A percentile compares a stretch with the other conserved stretches of the same genome.
These are phyloP conservation scores for Gymnothorax javanicus DNA, from an alignment of 2,797 vertebrate species.

Conservation along the genomic window DNA sequence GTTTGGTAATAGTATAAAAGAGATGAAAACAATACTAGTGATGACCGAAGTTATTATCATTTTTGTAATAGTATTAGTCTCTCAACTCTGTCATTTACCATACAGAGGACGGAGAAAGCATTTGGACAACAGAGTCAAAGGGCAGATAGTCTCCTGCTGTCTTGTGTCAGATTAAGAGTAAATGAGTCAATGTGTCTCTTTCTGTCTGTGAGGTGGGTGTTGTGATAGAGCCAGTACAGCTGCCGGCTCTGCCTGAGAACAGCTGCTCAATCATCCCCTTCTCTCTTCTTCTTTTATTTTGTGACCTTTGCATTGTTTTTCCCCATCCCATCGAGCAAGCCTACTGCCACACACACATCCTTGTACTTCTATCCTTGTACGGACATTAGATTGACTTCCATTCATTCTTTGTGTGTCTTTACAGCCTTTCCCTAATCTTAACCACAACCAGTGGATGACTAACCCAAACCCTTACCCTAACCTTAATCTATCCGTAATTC, in stretches of 20 bases:
- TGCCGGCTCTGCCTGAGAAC: slow-evolving; percentile 47
- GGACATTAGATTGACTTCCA: too few species aligned
- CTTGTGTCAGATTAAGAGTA: not conserved
- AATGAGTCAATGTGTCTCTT: slow-evolving; percentile 22
- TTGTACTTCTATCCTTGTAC: too few species aligned
- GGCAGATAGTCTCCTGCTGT: not conserved
- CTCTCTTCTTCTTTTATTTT: slow-evolving; percentile 5
- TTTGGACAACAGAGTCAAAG: slow-evolving; percentile 25
- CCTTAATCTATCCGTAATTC: too few species aligned
- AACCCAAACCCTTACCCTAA: too few species aligned
- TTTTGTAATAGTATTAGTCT: not conserved
- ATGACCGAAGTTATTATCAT: not conserved
- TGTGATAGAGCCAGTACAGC: slow-evolving; percentile 52
- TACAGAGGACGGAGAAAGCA: not conserved
- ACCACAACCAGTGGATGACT: too few species aligned
- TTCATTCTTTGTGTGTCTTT: too few species aligned
- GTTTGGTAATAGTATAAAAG: not conserved
- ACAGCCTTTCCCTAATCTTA: too few species aligned
- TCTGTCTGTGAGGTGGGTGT: slow-evolving; percentile 17
- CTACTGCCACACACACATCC: not conserved
- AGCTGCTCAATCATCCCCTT: slow-evolving; percentile 1
- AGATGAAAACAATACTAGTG: not conserved
- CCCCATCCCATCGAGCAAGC: too few species aligned
- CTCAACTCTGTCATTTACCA: not conserved
- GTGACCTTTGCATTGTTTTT: not conserved